Conservation (phyloP, 30 jellyfish, hydroid and myxozoan genomes). For the Aurelia sp. region DNA sequence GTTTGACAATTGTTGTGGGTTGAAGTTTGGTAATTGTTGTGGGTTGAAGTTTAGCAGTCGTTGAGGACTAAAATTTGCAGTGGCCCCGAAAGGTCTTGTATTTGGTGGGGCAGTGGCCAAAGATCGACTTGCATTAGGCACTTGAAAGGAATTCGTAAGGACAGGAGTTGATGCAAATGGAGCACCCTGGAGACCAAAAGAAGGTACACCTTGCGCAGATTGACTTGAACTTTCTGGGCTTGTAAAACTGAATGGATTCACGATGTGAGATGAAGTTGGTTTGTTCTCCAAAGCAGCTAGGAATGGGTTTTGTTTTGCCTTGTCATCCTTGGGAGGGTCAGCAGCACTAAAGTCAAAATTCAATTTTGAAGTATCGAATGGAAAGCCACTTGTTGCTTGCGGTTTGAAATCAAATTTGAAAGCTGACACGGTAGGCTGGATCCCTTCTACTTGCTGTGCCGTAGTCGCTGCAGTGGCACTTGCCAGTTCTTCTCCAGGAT, state of each 20-base stretch:
- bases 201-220: too few species aligned
- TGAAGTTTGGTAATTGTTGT: too few species aligned
- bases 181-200: too few species aligned
- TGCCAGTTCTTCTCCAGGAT: background rate
- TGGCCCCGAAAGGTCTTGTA: too few species aligned
- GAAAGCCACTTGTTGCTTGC: background rate
- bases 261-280: conserved; percentile 28
- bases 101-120: too few species aligned
- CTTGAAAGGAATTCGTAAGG: too few species aligned
- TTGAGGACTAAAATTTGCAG: too few species aligned
- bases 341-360: conserved; percentile 21
- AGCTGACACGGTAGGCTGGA: background rate
- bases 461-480: background rate
- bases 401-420: conserved; percentile 7
- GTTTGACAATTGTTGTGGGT: too few species aligned
- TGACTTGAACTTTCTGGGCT: background rate
- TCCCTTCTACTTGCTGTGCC: background rate
- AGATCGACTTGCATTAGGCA: too few species aligned
- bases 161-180: too few species aligned
- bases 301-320: conserved; percentile 39
- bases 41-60: too few species aligned
- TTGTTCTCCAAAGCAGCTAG: conserved; percentile 23
- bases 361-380: conserved; percentile 21
- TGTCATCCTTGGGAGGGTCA: background rate
- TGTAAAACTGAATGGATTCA: conserved; percentile 41